Evolutionary conservation across 2,888 invertebrate species (phyloP).

Genomic region (Amaurobius ferox): DNA sequence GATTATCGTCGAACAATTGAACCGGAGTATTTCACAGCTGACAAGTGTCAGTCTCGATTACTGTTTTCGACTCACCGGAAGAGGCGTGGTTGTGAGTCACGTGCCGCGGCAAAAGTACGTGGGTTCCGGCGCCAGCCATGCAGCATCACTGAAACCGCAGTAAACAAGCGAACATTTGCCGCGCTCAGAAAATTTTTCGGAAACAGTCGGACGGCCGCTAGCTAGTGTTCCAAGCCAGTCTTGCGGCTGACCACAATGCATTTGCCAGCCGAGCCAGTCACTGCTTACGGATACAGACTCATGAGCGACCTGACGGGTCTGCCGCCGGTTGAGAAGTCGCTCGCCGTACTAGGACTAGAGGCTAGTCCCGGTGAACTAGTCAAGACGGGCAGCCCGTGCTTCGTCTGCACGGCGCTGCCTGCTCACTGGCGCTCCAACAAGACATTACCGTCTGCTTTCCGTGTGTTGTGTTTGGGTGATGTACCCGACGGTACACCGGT

Average conservation of each 20-base stretch:
- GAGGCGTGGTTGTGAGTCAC: conserved; percentile 63
- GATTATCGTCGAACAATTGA: neutral
- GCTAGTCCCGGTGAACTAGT: conserved; percentile 87
- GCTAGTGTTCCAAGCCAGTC: neutral
- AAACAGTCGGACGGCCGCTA: neutral
- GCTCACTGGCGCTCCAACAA: conserved; percentile 98
- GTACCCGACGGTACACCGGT: conserved; percentile 95
- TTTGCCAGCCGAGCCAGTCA: conserved; percentile 65
- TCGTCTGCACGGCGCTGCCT: conserved; percentile 95
- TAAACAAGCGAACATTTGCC: conserved; percentile 20
- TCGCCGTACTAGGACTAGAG: conserved; percentile 79
- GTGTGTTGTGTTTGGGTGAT: conserved; percentile 94
- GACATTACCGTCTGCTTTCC: conserved; percentile 96
- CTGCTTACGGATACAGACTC: conserved; percentile 51
- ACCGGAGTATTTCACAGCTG: too few relatives aligned
- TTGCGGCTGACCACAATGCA: conserved; percentile 54
- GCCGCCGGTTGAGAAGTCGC: conserved; percentile 80
- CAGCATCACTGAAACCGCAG: conserved; percentile 43
- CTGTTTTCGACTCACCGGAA: conserved; percentile 32
- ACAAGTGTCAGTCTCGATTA: conserved; percentile 4
- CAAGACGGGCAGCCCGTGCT: conserved; percentile 95
- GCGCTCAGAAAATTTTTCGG: neutral
- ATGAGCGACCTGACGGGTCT: conserved; percentile 47
- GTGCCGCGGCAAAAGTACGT: conserved; percentile 24
- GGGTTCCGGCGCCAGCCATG: conserved; percentile 39